Base-by-base conservation (phyloP, 2,113 vertebrate genomes). In the Marmota monax region DNA sequence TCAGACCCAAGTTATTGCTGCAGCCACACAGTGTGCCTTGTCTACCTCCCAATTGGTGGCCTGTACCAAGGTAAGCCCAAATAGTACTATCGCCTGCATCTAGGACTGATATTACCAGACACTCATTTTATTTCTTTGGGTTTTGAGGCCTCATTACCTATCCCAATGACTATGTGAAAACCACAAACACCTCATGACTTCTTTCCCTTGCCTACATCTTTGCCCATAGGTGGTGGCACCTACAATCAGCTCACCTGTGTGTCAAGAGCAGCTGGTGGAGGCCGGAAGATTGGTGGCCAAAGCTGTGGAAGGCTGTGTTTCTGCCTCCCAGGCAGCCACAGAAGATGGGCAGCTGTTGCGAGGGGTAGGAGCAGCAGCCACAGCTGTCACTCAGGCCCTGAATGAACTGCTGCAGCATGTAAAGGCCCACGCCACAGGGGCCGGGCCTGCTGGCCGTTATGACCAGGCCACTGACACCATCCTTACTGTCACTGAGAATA, bases 41-140 rank as follows among this genome's bases (percentile, higher is more conserved):
- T 99, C 99, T 92, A 99, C 99, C 25, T 99, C 99, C 61, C 99
- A 99, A 97, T 99, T 99, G 84, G 99, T 99, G 92, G 99, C 99
- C 42, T 99, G 99, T 97, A 99, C 99, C 82, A 99, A 99, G 99
- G 99, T 99, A 96, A 99, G 99, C 72, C 39, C 76, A 11, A 4
- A 73, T 37, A 8, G 3, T 69, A 9, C 16, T 0, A 17, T 69
- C 16, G 8, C 82, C 65, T 17, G 0, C 48, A 22, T 78, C 4
- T 1, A 20, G 76, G n/a, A 2, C 63, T 53, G 48, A 4, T 77
- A 45, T 7, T 74, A 13, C 29, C 67, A 45, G 8, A 5, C 9
- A 73, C 39, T 96, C 25, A 3, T 63, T 58, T 70, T 17, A 37
- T 78, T 34, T 87, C 56, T 51, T 34, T 48, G 76, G 48, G 34